Conservation (phyloP, 1,140 invertebrate genomes). For the Asbolus verrucosus region DNA sequence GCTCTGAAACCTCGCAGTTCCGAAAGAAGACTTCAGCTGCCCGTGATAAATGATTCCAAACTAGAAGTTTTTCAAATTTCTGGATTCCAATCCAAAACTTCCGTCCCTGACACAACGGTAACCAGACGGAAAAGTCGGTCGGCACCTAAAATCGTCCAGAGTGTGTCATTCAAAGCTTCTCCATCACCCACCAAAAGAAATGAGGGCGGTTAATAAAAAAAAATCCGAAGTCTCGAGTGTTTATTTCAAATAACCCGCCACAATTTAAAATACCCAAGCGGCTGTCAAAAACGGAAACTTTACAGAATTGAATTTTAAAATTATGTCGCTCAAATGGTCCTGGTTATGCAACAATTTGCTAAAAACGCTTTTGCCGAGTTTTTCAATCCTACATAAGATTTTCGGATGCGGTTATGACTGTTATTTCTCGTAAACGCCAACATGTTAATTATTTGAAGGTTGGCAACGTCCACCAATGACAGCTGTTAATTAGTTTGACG, state of each 20-base stretch:
- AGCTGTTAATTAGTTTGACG: background rate
- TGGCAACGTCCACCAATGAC: background rate
- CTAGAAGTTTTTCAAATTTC: slow-evolving; percentile 8
- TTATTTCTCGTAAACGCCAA: no score
- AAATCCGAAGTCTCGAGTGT: no score
- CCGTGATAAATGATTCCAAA: slow-evolving; percentile 9
- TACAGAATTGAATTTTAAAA: background rate
- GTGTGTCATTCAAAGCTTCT: background rate
- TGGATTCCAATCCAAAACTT: slow-evolving; percentile 2
- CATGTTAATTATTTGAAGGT: no score
- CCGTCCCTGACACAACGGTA: background rate
- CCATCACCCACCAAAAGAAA: background rate
- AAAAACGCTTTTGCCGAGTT: no score
- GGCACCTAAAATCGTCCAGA: slow-evolving; percentile 47
- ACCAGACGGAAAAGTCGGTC: slow-evolving; percentile 38
- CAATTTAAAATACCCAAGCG: background rate
- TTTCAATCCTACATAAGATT: no score
- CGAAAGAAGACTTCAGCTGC: slow-evolving; percentile 4
- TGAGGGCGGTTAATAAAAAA: background rate
- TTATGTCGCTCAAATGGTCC: background rate
- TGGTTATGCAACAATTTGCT: no score
- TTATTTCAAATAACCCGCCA: background rate
- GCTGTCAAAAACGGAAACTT: slow-evolving; percentile 1
- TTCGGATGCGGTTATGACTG: no score
- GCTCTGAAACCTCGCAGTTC: background rate